Percentiles rank a stretch among this genome's conserved stretches.
phyloP scores from a whole-genome alignment of 2,797 vertebrate genomes.

The Phoeniculus purpureus region DNA sequence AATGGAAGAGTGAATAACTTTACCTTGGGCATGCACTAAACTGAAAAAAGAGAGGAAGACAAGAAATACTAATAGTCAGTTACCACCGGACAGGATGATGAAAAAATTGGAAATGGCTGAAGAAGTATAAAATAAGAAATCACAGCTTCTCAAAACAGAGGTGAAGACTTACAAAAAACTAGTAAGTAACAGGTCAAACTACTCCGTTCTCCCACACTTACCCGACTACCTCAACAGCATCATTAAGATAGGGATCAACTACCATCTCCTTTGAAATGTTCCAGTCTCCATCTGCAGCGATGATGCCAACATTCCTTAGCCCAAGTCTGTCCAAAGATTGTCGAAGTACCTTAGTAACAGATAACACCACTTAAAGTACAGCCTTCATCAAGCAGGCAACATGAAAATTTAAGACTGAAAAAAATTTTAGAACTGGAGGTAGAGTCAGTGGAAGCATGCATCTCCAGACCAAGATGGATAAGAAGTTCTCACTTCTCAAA shows the following conservation, averaged over 20 bases:
- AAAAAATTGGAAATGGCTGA: neutral
- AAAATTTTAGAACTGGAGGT: neutral
- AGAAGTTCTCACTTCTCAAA: neutral
- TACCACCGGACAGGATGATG: neutral
- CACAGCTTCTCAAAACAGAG: neutral
- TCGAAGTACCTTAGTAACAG: constrained; percentile 87
- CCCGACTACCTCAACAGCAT: constrained; percentile 87
- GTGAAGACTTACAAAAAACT: neutral
- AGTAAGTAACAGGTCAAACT: neutral
- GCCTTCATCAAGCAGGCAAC: constrained; percentile 12
- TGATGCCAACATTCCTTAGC: constrained; percentile 82
- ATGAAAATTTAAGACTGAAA: constrained; percentile 11
- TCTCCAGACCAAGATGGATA: neutral
- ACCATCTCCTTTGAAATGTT: constrained; percentile 79
- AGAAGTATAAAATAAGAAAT: neutral
- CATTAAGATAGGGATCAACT: constrained; percentile 84
- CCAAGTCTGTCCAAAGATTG: constrained; percentile 84
- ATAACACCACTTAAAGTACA: constrained; percentile 68
- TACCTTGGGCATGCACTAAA: neutral
- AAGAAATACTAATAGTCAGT: neutral
- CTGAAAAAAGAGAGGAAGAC: neutral
- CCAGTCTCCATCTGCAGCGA: constrained; percentile 89
- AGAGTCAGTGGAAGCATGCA: neutral
- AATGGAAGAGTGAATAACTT: neutral
- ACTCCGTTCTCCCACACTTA: constrained; percentile 78